A percentile compares a stretch with the other conserved stretches of the same genome.
phyloP scores from a whole-genome alignment of 1,140 invertebrate species.

The Frieseomelitta varia region DNA sequence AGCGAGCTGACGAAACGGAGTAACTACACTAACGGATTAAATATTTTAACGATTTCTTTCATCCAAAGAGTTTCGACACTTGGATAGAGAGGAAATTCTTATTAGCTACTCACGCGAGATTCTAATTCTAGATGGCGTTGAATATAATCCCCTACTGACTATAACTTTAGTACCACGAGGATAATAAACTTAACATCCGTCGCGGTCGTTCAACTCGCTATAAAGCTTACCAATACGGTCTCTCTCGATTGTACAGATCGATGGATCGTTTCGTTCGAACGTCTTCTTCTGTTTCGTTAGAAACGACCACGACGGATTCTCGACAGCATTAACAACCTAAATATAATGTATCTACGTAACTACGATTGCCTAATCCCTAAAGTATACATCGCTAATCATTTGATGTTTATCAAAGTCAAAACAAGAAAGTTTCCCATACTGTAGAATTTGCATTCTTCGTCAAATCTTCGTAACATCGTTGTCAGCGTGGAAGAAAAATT shows the following conservation, averaged over 20 bases:
- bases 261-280: background rate
- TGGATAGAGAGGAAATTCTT: background rate
- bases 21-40: background rate
- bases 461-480: background rate
- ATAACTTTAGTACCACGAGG: constrained; percentile 40
- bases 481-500: constrained; percentile 28
- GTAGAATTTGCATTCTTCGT: too few species aligned
- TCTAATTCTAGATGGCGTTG: constrained; percentile 12
- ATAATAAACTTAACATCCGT: constrained; percentile 39
- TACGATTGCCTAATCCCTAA: background rate
- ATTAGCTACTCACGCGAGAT: constrained; percentile 11
- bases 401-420: background rate
- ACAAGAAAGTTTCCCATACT: background rate
- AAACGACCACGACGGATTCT: constrained; percentile 8
- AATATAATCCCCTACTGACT: constrained; percentile 35
- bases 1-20: background rate
- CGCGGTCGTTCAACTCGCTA: constrained; percentile 44
- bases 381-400: background rate
- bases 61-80: background rate
- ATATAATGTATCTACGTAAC: too few species aligned
- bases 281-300: background rate
- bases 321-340: background rate
- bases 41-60: background rate
- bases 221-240: background rate
- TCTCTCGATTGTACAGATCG: background rate